phyloP scores from a whole-genome alignment of 2,888 invertebrate species.

The Drosophila affinis region DNA sequence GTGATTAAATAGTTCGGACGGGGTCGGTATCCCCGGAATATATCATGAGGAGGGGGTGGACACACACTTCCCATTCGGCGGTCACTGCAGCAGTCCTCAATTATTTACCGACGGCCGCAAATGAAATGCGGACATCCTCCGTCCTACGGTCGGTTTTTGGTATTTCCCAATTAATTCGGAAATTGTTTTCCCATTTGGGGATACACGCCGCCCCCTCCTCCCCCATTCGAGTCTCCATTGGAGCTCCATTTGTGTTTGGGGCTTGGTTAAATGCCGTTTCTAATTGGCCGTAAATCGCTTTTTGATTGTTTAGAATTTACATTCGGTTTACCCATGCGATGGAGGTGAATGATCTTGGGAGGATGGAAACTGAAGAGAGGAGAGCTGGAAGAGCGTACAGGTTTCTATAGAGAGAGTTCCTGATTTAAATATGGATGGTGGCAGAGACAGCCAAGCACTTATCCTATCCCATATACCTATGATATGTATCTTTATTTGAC shows the following conservation, averaged over 20 bases:
- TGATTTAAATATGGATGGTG: too few relatives aligned
- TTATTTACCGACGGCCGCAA: constrained; percentile 47
- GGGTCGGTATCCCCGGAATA: constrained; percentile 12
- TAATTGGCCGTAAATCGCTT: constrained; percentile 31
- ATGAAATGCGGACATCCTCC: constrained; percentile 27
- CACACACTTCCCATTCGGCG: constrained; percentile 15
- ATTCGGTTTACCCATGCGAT: background rate
- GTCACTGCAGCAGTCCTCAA: constrained; percentile 32
- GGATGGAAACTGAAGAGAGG: background rate
- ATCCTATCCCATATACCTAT: too few relatives aligned
- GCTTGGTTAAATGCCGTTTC: constrained; percentile 26
- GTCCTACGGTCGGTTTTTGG: constrained; percentile 3
- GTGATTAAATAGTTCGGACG: constrained; percentile 35
- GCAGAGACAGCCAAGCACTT: too few relatives aligned
- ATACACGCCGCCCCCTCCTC: background rate
- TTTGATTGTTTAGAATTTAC: constrained; percentile 2
- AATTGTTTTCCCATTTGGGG: constrained; percentile 24
- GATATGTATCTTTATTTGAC: too few relatives aligned
- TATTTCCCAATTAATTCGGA: constrained; percentile 29
- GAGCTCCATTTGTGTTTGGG: constrained; percentile 2
- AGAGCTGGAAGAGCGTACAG: background rate
- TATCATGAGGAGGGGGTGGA: constrained; percentile 7
- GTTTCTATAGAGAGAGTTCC: too few relatives aligned
- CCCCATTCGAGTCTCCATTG: background rate
- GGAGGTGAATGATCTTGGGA: background rate